Base-by-base conservation (phyloP, 2,113 vertebrate genomes). In the Xyrauchen texanus region DNA sequence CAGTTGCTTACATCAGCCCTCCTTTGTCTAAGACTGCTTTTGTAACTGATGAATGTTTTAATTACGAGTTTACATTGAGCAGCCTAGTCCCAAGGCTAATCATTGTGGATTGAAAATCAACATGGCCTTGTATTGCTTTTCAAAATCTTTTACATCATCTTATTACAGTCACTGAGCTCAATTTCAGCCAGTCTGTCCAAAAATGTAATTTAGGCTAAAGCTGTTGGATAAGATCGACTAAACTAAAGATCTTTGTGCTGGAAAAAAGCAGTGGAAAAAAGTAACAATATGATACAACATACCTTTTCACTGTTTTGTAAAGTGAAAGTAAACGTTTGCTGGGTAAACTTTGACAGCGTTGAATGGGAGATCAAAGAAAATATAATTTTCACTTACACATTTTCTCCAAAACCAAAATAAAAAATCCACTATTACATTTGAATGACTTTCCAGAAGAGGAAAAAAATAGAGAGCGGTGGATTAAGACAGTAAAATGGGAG, bases 131-230 rank as follows among this genome's bases (percentile, higher is more conserved):
- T 55, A 45, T 44, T 65, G 73, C 73, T 53, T 34, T 34, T 53
- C 47, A 15, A 76, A 76, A 34, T 65, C 73, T 5, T 6, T 76
- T 76, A 65, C 13, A 65, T 76, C 21, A 76, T 45, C 49, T 55
- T n/a, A 65, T 11, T 53, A 52, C 7, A 45, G 45, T 57, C 49
- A 21, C 46, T 45, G 21, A 53, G 62, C 49, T 53, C 49, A 21
- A 55, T 55, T 53, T 55, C 49, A n/a, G 49, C 49, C 62, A 65
- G 44, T 65, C 73, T 65, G 47, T 45, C 34, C 62, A 45, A 55
- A 62, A 76, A 76, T 76, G 73, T 55, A 4, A 53, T 76, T 55
- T 45, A 55, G 34, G 47, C 34, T 46, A 62, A 61, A 73, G 70
- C 11, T 53, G 15, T 75, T 52, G 55, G 13, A n/a, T 57, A 15